phyloP scores from a whole-genome alignment of 2,113 vertebrate species.

The Oryzias melastigma region DNA sequence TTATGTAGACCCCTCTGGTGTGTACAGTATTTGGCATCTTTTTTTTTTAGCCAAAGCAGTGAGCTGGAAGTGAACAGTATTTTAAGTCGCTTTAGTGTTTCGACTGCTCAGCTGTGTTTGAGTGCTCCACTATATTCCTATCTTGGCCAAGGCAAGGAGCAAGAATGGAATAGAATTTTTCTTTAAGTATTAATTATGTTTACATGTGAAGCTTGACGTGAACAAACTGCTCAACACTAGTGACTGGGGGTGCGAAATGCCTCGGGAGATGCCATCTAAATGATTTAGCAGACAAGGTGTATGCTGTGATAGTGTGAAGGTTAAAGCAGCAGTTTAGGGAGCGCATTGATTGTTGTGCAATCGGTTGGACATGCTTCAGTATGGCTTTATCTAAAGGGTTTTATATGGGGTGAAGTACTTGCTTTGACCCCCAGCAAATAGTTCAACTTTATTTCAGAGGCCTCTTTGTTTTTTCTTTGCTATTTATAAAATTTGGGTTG shows the following conservation, averaged over 20 bases:
- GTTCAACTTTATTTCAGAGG: background rate
- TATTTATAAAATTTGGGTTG: background rate
- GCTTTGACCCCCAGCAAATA: slow-evolving; percentile 25
- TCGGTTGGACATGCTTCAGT: slow-evolving; percentile 18
- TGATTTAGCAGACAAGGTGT: slow-evolving; percentile 48
- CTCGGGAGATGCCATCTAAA: slow-evolving; percentile 40
- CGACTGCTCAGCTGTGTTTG: no score
- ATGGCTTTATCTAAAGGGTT: slow-evolving; percentile 18
- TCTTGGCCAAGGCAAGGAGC: background rate
- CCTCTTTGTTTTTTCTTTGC: background rate
- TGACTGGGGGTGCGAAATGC: slow-evolving; percentile 19
- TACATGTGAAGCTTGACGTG: slow-evolving; percentile 28
- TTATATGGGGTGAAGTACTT: slow-evolving; percentile 10
- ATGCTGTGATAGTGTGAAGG: slow-evolving; percentile 36
- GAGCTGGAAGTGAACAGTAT: no score
- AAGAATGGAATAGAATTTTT: slow-evolving; percentile 9
- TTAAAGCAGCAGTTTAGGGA: slow-evolving; percentile 42
- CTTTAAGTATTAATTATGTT: slow-evolving; percentile 20
- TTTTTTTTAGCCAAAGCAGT: no score
- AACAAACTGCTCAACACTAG: slow-evolving; percentile 38
- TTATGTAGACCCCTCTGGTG: no score
- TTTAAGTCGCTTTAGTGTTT: no score
- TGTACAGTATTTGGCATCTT: no score
- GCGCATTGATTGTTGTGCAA: slow-evolving; percentile 35
- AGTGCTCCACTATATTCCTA: background rate